Conservation (phyloP, 2,797 vertebrate genomes). For the Protonibea diacanthus region DNA sequence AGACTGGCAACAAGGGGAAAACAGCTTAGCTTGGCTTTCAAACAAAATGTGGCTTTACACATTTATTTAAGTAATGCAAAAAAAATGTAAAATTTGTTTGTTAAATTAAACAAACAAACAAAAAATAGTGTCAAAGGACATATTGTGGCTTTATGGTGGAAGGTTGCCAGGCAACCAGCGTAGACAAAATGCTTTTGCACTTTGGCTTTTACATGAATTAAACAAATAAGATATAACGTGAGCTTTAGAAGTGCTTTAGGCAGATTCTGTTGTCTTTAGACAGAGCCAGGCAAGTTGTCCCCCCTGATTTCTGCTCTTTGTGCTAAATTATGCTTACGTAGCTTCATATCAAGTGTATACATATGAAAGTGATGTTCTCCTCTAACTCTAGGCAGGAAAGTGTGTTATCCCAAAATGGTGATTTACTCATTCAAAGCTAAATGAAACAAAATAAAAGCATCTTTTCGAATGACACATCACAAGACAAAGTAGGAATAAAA, state of each 20-base stretch:
- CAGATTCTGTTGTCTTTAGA: neutral
- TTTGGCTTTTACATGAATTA: neutral
- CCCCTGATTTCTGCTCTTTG: neutral
- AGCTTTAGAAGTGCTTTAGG: neutral
- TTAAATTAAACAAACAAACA: too few species aligned
- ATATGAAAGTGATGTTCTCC: neutral
- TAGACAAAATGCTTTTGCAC: slow-evolving; percentile 6
- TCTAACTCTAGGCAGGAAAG: neutral
- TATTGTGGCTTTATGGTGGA: neutral
- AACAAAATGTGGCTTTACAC: too few species aligned
- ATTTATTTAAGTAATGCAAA: neutral
- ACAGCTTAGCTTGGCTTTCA: too few species aligned
- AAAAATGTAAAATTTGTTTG: too few species aligned
- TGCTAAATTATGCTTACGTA: neutral
- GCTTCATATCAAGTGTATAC: neutral
- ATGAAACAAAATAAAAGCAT: too few species aligned
- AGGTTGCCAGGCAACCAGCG: neutral
- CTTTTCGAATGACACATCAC: neutral
- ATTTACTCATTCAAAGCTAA: neutral
- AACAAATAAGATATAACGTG: too few species aligned
- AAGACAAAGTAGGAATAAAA: neutral
- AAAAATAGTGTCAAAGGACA: neutral
- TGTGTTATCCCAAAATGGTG: neutral
- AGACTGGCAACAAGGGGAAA: neutral
- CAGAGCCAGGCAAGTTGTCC: neutral